Evolutionary conservation across 2,888 invertebrate species (phyloP).

Genomic region (Drosophila gaucha): DNA sequence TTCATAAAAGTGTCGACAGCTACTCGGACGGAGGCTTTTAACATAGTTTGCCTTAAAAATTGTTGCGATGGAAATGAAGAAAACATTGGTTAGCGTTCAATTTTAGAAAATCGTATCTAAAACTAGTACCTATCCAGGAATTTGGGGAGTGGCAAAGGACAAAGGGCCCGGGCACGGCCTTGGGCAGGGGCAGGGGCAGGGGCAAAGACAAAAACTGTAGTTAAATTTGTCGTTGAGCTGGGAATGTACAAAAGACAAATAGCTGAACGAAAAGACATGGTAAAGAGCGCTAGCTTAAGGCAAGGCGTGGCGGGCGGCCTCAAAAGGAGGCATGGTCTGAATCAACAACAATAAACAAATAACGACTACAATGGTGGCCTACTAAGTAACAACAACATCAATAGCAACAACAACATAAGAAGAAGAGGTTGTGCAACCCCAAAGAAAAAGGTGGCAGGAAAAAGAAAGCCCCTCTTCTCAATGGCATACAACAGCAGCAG

Average conservation of each 20-base stretch:
- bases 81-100: slow-evolving; percentile 32
- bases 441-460: slow-evolving; percentile 8
- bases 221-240: slow-evolving; percentile 51
- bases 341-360: slow-evolving; percentile 71
- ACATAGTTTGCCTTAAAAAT: slow-evolving; percentile 6
- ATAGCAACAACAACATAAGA: slow-evolving; percentile 33
- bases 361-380: slow-evolving; percentile 58
- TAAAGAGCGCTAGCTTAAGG: neutral
- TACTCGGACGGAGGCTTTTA: neutral
- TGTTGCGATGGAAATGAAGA: slow-evolving; percentile 5
- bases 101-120: slow-evolving; percentile 17
- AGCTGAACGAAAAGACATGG: slow-evolving; percentile 46
- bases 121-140: too few species aligned
- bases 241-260: slow-evolving; percentile 64
- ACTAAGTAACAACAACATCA: slow-evolving; percentile 57
- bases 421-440: slow-evolving; percentile 24
- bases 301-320: slow-evolving; percentile 8
- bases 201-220: neutral
- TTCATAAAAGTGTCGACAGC: slow-evolving; percentile 54
- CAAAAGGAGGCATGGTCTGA: slow-evolving; percentile 46
- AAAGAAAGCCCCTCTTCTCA: slow-evolving; percentile 13
- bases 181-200: neutral
- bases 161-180: too few species aligned
- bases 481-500: slow-evolving; percentile 26
- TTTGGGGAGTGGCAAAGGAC: neutral